A percentile compares a stretch with the other conserved stretches of the same genome.
phyloP scores from a whole-genome alignment of 2,797 vertebrate species.

The Euphonia xanthogaster region DNA sequence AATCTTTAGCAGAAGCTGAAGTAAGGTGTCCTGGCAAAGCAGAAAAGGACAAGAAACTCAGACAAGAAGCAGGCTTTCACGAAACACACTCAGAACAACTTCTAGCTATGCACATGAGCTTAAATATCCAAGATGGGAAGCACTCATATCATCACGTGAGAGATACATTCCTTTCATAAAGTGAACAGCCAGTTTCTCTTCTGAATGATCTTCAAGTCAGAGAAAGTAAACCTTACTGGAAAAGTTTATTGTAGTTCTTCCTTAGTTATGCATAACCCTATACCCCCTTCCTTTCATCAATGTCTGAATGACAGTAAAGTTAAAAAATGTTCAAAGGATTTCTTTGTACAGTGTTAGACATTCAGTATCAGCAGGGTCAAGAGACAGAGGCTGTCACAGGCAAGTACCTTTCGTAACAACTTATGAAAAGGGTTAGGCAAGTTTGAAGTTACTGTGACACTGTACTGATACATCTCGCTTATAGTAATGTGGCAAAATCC shows the following conservation, averaged over 20 bases:
- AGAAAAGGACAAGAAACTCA: not conserved
- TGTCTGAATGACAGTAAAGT: not conserved
- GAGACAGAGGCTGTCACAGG: not conserved
- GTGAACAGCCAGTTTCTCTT: not conserved
- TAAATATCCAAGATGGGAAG: not conserved
- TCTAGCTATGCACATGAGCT: accelerated
- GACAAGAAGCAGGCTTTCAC: accelerated
- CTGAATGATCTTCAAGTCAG: not conserved
- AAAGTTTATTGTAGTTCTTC: not conserved
- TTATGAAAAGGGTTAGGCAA: not conserved
- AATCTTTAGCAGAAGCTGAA: not conserved
- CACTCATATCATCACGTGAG: not conserved
- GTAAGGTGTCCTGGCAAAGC: not conserved
- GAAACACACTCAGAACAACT: not conserved
- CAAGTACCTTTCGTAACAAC: not conserved
- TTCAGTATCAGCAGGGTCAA: not conserved
- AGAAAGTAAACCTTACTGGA: not conserved
- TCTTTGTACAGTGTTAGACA: not conserved
- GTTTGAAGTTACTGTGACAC: not conserved
- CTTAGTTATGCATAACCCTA: not conserved
- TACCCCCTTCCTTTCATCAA: not conserved
- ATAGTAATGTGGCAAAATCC: not conserved
- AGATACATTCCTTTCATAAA: not conserved
- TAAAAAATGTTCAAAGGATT: not conserved
- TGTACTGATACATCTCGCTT: not conserved